These are phyloP conservation scores for Rhinoptilus africanus DNA, from an alignment of 2,113 vertebrate genomes.

Conservation along the genomic window DNA sequence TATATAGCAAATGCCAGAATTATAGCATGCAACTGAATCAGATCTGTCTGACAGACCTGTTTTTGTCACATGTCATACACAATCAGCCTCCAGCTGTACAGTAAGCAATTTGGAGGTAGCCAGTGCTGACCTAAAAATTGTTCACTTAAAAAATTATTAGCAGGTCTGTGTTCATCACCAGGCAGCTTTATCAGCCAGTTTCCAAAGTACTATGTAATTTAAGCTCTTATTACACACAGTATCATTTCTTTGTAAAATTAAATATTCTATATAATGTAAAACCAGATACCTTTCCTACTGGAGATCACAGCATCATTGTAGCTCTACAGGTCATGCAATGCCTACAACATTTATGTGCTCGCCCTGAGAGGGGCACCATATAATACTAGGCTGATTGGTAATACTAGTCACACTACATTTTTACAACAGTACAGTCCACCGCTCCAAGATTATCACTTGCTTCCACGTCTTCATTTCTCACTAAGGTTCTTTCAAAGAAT, in stretches of 20 bases:
- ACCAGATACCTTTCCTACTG: neutral
- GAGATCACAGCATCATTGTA: neutral
- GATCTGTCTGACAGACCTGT: neutral
- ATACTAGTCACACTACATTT: neutral
- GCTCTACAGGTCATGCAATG: neutral
- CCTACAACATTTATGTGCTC: neutral
- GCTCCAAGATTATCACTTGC: neutral
- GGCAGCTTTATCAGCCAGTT: neutral
- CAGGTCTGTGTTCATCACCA: neutral
- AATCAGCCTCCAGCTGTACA: neutral
- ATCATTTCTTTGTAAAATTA: neutral
- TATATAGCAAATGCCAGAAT: neutral
- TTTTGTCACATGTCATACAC: constrained; percentile 11
- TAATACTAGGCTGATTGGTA: neutral
- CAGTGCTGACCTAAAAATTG: neutral
- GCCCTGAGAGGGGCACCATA: neutral
- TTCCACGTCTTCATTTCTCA: constrained; percentile 13
- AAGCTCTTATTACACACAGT: neutral
- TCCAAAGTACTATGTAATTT: neutral
- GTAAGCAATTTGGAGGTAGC: neutral
- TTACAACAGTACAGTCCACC: rapidly evolving
- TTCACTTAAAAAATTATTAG: constrained; percentile 7
- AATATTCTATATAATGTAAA: neutral
- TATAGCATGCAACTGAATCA: neutral
- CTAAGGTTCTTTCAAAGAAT: neutral